Evolutionary conservation across 2,888 invertebrate genomes (phyloP), one percentile per base, ranked within the genome.

Genomic region (Acronicta leporina): DNA sequence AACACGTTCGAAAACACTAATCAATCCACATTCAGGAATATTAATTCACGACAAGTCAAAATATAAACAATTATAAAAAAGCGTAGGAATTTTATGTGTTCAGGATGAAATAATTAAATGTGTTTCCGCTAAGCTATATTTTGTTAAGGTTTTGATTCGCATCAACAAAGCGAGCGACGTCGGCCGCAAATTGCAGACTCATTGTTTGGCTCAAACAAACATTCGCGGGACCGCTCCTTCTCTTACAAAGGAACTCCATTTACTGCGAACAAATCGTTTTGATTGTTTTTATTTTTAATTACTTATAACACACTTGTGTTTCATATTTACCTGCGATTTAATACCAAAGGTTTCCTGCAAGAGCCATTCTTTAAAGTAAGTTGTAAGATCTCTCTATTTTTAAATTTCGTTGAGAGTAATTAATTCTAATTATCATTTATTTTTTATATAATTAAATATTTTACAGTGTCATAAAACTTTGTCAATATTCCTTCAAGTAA

Each of bases 171-270:
- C 88, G 84, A 83, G 83, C 85, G 87, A 84, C 87, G 87, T 82
- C 82, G 85, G 84, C 87, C 90, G 87, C 92, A 93, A 93, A 92
- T 93, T 91, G 92, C 91, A 85, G 87, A 85, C 89, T 91, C 91
- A 92, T 92, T 94, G 92, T 93, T 92, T 91, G 88, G 82, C 82
- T 79, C 85, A 82, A 87, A 88, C 92, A 92, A 94, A 93, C 91
- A 91, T 89, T 90, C 88, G 86, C 86, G 82, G 83, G 83, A 77
- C 82, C 87, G 88, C 89, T 91, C 88, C 88, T 89, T 88, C 84
- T 74, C 73, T 71, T 84, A 91, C 92, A 90, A 92, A 90, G 88
- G 87, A 90, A 90, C 89, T 89, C 89, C 87, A 90, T 91, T 91
- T 90, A 83, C 82, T 77, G 80, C 80, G 80, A 86, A 82, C 85